Percentiles rank a stretch among this genome's conserved stretches.
Evolutionary conservation across 2,113 vertebrate species (phyloP).

Genomic region (Paratilapia polleni): DNA sequence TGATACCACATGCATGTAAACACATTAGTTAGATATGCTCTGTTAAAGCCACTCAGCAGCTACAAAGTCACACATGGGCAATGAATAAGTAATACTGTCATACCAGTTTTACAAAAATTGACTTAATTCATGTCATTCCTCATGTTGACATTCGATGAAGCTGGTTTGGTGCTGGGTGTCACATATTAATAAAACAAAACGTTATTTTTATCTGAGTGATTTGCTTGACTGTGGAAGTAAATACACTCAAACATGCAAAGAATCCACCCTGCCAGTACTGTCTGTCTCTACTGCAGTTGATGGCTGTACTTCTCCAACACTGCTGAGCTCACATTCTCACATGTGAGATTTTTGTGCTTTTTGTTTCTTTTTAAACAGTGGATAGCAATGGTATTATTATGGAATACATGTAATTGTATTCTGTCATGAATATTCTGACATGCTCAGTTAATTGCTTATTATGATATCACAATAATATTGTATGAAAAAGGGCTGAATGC

Average conservation of each 20-base stretch:
- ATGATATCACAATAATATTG: not conserved
- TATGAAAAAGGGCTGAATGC: not conserved
- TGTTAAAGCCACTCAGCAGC: not conserved
- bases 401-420: not conserved
- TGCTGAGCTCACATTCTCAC: constrained; percentile 35
- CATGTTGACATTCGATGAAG: not conserved
- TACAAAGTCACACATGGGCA: not conserved
- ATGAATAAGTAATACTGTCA: not conserved
- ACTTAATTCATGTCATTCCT: not conserved
- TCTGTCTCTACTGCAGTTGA: constrained; percentile 45
- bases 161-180: constrained; percentile 9
- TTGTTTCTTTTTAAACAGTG: not conserved
- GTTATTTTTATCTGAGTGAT: constrained; percentile 40
- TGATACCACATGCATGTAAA: not conserved
- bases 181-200: constrained; percentile 51
- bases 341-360: constrained; percentile 13
- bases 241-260: not conserved
- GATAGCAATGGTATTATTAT: not conserved
- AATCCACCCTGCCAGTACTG: not conserved
- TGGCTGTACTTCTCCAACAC: constrained; percentile 35
- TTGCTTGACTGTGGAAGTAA: constrained; percentile 28
- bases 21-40: constrained; percentile 1
- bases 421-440: not conserved
- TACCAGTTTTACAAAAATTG: not conserved
- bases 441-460: not conserved